Evolutionary conservation across 2,888 invertebrate genomes (phyloP).

Genomic region (Spisula subtruncata): DNA sequence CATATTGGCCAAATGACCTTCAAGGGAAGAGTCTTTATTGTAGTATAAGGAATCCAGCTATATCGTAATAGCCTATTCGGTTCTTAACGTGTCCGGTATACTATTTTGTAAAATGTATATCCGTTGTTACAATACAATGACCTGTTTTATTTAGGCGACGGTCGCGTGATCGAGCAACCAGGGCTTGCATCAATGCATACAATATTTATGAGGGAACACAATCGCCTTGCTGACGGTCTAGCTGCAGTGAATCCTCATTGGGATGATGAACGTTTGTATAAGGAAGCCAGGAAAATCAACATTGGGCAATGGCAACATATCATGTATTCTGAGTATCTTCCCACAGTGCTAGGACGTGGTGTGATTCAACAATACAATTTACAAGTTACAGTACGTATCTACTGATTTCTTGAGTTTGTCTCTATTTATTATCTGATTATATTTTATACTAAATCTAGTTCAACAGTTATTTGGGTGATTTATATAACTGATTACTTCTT

Average conservation of each 20-base stretch:
- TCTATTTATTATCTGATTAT: too few species aligned
- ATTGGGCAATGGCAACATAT: constrained; percentile 82
- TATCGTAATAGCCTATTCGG: too few species aligned
- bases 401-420: too few species aligned
- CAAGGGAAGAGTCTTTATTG: too few species aligned
- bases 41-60: too few species aligned
- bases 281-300: constrained; percentile 91
- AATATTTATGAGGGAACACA: constrained; percentile 70
- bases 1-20: too few species aligned
- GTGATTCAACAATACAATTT: constrained; percentile 17
- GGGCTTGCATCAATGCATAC: constrained; percentile 68
- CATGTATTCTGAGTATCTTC: constrained; percentile 82
- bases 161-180: constrained; percentile 72
- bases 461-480: too few species aligned
- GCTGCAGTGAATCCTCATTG: constrained; percentile 56
- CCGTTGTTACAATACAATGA: neutral
- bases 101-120: neutral
- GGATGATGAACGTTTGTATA: constrained; percentile 83
- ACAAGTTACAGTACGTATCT: neutral
- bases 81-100: too few species aligned
- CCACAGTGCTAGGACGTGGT: constrained; percentile 49
- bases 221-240: constrained; percentile 64
- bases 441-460: too few species aligned
- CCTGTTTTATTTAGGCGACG: constrained; percentile 65
- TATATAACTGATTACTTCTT: too few species aligned